Base-by-base conservation (phyloP, 1,140 invertebrate species). In the Hycleus cichorii region DNA sequence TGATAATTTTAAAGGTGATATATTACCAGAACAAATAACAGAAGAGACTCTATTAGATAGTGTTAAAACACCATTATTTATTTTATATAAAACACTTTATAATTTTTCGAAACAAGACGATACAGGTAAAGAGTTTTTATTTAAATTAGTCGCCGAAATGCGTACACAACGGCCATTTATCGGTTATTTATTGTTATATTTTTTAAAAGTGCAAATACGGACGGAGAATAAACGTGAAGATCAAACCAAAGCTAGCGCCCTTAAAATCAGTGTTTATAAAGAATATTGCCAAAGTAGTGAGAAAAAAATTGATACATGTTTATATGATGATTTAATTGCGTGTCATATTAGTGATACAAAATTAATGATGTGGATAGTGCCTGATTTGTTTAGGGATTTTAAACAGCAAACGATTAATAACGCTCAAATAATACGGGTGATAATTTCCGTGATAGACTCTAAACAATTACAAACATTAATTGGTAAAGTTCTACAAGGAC, bases 341-440 rank as follows among this genome's bases (percentile, higher is more conserved):
- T 93, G 93, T 71, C 91, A 94, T 73, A 87, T 93, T 71, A 87
- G 88, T 73, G 93, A 93, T 78, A 84, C 91, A 24, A 81, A 85
- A 64, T 80, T 95, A 67, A 84, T 96, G 68, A 89, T 91, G 66
- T 97, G 87, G 81, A 76, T 98, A 48, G 82, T 96, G 73, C 91
- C 93, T 43, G 91, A 95, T 70, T 81, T 97, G 46, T 98, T 93
- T 72, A 85, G 85, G 71, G 90, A 91, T 75, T 97, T 95, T 75
- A 88, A 91, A 69, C 86, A 86, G 62, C 85, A 91, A 66, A 84
- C 88, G 7, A 80, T 93, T 49, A 93, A 93, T 60, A 92, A 95
- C 73, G 83, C 86, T 52, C 87, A 91, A 64, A 77, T 97, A 46
- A 73, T 97, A 60, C 85, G 91, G 69, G 81, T 94, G 58, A 87